phyloP scores from a whole-genome alignment of 2,113 vertebrate species.

The Ellobius talpinus region DNA sequence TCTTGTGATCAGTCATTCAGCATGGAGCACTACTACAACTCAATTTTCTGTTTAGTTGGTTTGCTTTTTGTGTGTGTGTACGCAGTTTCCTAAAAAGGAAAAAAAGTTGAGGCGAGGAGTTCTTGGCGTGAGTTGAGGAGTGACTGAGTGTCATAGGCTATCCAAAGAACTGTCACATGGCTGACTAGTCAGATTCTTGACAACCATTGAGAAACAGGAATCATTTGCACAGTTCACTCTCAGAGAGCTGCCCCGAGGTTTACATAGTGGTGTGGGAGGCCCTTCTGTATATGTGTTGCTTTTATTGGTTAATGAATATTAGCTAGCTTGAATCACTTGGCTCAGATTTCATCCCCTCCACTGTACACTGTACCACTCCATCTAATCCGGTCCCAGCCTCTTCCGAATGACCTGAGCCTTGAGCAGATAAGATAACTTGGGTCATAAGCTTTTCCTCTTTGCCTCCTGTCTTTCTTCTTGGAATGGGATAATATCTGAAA shows the following conservation, averaged over 20 bases:
- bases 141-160: slow-evolving; percentile 5
- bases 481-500: background rate
- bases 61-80: background rate
- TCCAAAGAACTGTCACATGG: background rate
- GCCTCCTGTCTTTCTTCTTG: background rate
- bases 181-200: background rate
- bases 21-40: background rate
- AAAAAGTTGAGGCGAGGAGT: background rate
- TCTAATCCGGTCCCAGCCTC: background rate
- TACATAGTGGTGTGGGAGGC: no score
- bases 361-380: no score
- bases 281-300: no score
- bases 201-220: background rate
- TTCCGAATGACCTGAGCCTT: background rate
- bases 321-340: background rate
- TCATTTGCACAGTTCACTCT: background rate
- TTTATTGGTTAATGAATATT: no score
- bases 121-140: background rate
- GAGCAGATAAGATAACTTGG: background rate
- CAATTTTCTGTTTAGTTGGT: background rate
- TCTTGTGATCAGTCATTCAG: background rate
- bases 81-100: background rate
- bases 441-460: background rate
- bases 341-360: background rate
- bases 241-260: background rate